Evolutionary conservation across 2,888 invertebrate genomes (phyloP).

Genomic region (Diarsia rubi): DNA sequence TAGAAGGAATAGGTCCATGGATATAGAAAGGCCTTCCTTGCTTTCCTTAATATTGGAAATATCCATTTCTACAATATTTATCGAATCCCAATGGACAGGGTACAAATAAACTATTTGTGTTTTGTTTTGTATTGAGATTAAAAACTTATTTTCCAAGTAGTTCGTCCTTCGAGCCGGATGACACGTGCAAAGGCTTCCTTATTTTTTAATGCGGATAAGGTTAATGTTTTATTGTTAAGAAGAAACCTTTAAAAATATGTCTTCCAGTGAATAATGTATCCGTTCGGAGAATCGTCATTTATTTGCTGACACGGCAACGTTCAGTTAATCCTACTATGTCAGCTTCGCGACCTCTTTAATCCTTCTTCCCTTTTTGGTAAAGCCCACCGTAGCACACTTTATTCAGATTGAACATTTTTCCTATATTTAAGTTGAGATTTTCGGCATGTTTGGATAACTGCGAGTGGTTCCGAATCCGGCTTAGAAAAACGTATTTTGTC

Average conservation of each 20-base stretch:
- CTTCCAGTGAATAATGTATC: constrained; percentile 72
- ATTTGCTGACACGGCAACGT: constrained; percentile 83
- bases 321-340: constrained; percentile 87
- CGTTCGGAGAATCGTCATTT: constrained; percentile 79
- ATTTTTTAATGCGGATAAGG: constrained; percentile 1
- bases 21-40: not conserved
- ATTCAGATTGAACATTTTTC: constrained; percentile 79
- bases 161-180: constrained; percentile 7
- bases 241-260: constrained; percentile 32
- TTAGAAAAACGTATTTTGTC: constrained; percentile 52
- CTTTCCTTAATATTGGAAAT: constrained; percentile 23
- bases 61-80: constrained; percentile 4
- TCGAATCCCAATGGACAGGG: constrained; percentile 10
- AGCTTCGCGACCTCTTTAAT: constrained; percentile 87
- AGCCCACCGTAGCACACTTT: constrained; percentile 78
- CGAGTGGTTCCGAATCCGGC: constrained; percentile 61
- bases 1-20: not conserved
- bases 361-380: constrained; percentile 83
- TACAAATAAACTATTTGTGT: not conserved
- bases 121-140: constrained; percentile 32
- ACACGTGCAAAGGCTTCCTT: not conserved
- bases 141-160: constrained; percentile 3
- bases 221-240: not conserved
- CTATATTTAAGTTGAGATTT: constrained; percentile 70
- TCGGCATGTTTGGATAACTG: constrained; percentile 59